Evolutionary conservation across 2,888 invertebrate genomes (phyloP).

Genomic region (Plutella xylostella): DNA sequence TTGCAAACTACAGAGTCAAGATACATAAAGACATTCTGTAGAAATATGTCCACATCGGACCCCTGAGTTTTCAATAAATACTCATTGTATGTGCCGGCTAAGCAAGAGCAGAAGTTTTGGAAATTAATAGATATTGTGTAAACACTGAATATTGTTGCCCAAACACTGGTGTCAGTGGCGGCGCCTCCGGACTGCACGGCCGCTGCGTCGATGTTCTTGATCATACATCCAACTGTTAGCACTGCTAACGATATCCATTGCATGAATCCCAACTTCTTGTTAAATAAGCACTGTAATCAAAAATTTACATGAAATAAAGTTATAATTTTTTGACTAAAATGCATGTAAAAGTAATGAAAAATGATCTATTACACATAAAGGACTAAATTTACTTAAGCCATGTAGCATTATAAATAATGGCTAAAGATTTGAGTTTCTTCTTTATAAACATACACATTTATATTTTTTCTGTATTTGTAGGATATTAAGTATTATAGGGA

Average conservation of each 20-base stretch:
- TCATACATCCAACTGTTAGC: slow-evolving; percentile 89
- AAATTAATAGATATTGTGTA: slow-evolving; percentile 76
- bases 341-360: no score
- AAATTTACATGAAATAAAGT: not conserved
- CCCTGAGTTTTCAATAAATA: slow-evolving; percentile 90
- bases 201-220: slow-evolving; percentile 82
- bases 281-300: slow-evolving; percentile 81
- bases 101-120: slow-evolving; percentile 90
- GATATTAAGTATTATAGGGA: no score
- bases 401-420: no score
- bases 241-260: slow-evolving; percentile 93
- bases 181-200: slow-evolving; percentile 23
- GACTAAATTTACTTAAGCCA: no score
- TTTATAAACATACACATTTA: no score
- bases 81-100: slow-evolving; percentile 97
- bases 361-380: no score
- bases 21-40: slow-evolving; percentile 97
- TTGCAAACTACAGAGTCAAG: slow-evolving; percentile 95
- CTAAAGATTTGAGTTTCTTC: no score
- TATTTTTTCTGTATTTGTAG: no score
- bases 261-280: slow-evolving; percentile 79
- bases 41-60: slow-evolving; percentile 85
- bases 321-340: no score
- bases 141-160: slow-evolving; percentile 62
- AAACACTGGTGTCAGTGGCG: slow-evolving; percentile 31